Conservation (phyloP, 1,140 invertebrate species). For the Orius laevigatus region DNA sequence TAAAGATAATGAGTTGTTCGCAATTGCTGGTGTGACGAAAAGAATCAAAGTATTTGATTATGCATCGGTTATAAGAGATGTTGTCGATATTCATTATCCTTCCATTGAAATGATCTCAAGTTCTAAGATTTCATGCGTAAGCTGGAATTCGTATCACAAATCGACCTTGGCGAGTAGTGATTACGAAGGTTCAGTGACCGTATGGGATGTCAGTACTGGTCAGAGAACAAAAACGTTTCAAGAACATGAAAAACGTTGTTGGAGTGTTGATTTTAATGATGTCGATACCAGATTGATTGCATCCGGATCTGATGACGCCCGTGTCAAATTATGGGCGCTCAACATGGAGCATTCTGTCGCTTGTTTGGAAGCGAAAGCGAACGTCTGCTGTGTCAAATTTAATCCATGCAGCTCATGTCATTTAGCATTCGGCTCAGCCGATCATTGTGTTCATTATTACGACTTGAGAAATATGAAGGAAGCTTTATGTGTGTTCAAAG, state of each 20-base stretch:
- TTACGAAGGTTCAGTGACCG: slow-evolving; percentile 84
- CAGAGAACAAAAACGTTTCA: slow-evolving; percentile 55
- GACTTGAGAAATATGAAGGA: slow-evolving; percentile 76
- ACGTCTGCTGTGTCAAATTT: slow-evolving; percentile 95
- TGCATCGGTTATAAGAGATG: slow-evolving; percentile 63
- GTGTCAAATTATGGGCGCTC: slow-evolving; percentile 86
- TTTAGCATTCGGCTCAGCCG: slow-evolving; percentile 86
- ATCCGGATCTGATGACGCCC: slow-evolving; percentile 86
- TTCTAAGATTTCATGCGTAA: slow-evolving; percentile 89
- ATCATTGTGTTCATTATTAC: slow-evolving; percentile 95
- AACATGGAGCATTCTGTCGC: slow-evolving; percentile 76
- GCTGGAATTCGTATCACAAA: slow-evolving; percentile 90
- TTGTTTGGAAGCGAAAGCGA: slow-evolving; percentile 76
- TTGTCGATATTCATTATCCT: slow-evolving; percentile 80
- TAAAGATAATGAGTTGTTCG: slow-evolving; percentile 91
- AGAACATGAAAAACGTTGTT: slow-evolving; percentile 91
- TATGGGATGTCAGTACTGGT: slow-evolving; percentile 84
- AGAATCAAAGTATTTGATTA: slow-evolving; percentile 92
- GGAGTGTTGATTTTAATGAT: slow-evolving; percentile 92
- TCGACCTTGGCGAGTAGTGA: slow-evolving; percentile 79
- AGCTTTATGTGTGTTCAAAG: slow-evolving; percentile 71
- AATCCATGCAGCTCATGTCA: slow-evolving; percentile 75
- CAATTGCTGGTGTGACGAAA: slow-evolving; percentile 90
- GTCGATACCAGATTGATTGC: slow-evolving; percentile 82
- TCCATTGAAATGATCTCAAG: slow-evolving; percentile 82